Conservation (phyloP, 2,797 vertebrate species). For the Acanthornis magna region DNA sequence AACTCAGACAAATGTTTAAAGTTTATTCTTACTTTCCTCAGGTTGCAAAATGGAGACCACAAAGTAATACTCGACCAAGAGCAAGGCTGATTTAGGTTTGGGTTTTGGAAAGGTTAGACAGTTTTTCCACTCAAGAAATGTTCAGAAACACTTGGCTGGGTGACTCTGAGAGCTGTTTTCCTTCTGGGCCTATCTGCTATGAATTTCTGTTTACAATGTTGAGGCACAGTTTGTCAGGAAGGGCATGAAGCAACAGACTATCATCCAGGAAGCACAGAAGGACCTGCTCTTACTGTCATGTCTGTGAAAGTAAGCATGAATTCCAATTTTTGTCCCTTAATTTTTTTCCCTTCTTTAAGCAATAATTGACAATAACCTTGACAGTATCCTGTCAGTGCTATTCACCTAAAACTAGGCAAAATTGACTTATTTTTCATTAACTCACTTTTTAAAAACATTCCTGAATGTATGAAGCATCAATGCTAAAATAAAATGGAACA, state of each 20-base stretch:
- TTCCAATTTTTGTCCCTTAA: not conserved
- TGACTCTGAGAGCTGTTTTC: not conserved
- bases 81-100: not conserved
- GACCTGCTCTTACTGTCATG: not conserved
- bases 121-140: not conserved
- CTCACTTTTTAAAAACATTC: not conserved
- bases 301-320: not conserved
- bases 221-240: not conserved
- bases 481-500: not conserved
- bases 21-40: not conserved
- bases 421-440: not conserved
- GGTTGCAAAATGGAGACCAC: not conserved
- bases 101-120: not conserved
- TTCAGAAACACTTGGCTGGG: not conserved
- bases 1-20: not conserved
- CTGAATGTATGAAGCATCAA: not conserved
- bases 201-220: not conserved
- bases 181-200: not conserved
- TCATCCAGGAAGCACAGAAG: not conserved
- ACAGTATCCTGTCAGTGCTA: not conserved
- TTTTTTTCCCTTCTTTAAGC: not conserved
- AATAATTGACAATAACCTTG: not conserved
- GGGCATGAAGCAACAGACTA: not conserved
- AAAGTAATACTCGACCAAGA: not conserved
- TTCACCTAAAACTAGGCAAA: not conserved